Evolutionary conservation across 2,888 invertebrate species (phyloP).

Genomic region (Spisula solida): DNA sequence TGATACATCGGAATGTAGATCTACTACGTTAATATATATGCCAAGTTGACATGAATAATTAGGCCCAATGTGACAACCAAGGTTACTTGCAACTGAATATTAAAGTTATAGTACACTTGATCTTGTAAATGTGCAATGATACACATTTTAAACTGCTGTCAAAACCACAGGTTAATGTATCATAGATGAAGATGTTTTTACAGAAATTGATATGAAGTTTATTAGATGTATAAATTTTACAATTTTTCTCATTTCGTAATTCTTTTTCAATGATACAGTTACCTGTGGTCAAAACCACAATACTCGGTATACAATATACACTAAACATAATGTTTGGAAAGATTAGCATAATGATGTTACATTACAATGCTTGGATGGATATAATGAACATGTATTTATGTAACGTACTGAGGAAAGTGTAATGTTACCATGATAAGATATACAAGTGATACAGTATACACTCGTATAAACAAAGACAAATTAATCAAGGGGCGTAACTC

Average conservation of each 20-base stretch:
- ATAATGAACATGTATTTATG: background rate
- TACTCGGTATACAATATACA: background rate
- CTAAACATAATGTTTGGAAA: background rate
- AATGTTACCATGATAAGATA: slow-evolving; percentile 20
- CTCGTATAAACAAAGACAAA: slow-evolving; percentile 34
- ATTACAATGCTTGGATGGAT: background rate
- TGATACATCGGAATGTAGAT: background rate
- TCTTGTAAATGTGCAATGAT: background rate
- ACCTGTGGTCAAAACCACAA: background rate
- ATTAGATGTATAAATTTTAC: too few relatives aligned
- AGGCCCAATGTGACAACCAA: background rate
- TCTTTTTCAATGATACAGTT: background rate
- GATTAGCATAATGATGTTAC: background rate
- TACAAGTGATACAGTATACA: slow-evolving; percentile 25
- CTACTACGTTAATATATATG: background rate
- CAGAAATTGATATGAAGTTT: too few relatives aligned
- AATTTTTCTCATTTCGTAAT: too few relatives aligned
- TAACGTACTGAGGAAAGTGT: background rate
- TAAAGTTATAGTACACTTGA: background rate
- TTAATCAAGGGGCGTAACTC: slow-evolving; percentile 51
- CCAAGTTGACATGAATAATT: background rate
- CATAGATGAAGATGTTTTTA: too few relatives aligned
- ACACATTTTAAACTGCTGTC: background rate
- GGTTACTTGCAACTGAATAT: background rate
- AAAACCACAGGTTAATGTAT: too few relatives aligned